Evolutionary conservation across 2,888 invertebrate genomes (phyloP), one percentile per base, ranked within the genome.

Genomic region (Melinaea menophilus): DNA sequence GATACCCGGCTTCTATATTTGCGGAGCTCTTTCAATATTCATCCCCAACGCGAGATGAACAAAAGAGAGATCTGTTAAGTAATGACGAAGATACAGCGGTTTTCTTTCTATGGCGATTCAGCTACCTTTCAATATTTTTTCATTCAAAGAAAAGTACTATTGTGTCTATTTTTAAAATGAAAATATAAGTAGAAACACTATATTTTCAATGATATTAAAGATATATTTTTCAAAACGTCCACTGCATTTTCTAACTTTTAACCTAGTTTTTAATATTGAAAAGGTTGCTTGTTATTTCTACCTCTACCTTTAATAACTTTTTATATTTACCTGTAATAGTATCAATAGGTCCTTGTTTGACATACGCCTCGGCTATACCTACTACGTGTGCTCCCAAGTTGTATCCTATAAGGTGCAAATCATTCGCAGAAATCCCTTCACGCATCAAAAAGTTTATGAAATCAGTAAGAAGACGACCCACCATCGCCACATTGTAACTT

Each of bases 311-410:
- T 51, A 31, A 51, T 51, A 4, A 51, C n/a, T 45, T 11, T 22
- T 41, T 9, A 13, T 41, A 56, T 57, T 71, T 73, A 90, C 91
- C 92, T 68, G 92, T 85, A 51, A 92, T 92, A 2, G 89, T 86
- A 67, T 91, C 87, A 35, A 91, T 85, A 31, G 88, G 89, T 57
- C 92, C 93, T 73, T 85, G 75, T 63, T 82, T 86, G 0, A 90
- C 87, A 71, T 87, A 88, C 65, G 92, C 93, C 1, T 92, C 93
- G 54, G 93, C 88, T 66, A 90, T 90, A 2, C 93, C 92, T 56
- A 90, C 88, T 5, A 92, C 92, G 75, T 92, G 92, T 5, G 92
- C 92, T 4, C 93, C 93, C 61, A 93, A 81, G 69, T 93, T 93
- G 69, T 93, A 91, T 0, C 92, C 93, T 41, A 92, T 91, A 1